phyloP scores from a whole-genome alignment of 1,140 invertebrate species.

The Zaprionus kolodkinae region DNA sequence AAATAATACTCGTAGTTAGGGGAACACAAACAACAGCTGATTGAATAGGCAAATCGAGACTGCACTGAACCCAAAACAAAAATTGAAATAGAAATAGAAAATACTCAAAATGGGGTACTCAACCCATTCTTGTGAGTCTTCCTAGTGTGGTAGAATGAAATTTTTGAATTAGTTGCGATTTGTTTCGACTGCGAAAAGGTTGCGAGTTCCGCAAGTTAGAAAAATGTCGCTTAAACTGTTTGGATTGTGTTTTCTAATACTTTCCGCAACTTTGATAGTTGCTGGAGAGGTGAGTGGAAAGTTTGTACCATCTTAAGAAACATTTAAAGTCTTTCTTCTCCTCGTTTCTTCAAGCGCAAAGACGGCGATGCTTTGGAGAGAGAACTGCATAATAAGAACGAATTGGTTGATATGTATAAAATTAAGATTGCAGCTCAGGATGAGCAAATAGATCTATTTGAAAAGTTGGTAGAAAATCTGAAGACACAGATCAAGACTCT shows the following conservation, averaged over 20 bases:
- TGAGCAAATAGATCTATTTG: conserved; percentile 30
- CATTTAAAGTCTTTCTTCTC: neutral
- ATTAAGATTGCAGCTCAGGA: conserved; percentile 24
- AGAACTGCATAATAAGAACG: conserved; percentile 22
- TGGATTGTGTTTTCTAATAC: neutral
- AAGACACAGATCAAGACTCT: neutral
- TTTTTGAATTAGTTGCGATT: conserved; percentile 34
- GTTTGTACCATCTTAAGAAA: neutral
- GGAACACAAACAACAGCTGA: conserved; percentile 6
- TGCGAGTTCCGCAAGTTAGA: no score
- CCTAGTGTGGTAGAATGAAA: neutral
- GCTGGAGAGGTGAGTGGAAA: conserved; percentile 9
- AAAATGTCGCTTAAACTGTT: conserved; percentile 21
- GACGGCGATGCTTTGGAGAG: conserved; percentile 3
- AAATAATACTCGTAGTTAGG: conserved; percentile 15
- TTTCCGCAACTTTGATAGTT: conserved; percentile 3
- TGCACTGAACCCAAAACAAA: conserved; percentile 5
- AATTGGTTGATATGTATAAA: conserved; percentile 27
- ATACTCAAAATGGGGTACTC: conserved; percentile 2
- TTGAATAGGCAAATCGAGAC: conserved; percentile 23
- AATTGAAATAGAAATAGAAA: conserved; percentile 3
- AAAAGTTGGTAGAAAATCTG: conserved; percentile 15
- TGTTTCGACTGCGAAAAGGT: neutral
- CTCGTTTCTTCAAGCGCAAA: neutral
- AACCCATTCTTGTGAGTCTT: neutral